A percentile compares a stretch with the other conserved stretches of the same genome.
These are phyloP conservation scores for Pachycephala philippinensis DNA, from an alignment of 2,113 vertebrate genomes.

Conservation along the genomic window DNA sequence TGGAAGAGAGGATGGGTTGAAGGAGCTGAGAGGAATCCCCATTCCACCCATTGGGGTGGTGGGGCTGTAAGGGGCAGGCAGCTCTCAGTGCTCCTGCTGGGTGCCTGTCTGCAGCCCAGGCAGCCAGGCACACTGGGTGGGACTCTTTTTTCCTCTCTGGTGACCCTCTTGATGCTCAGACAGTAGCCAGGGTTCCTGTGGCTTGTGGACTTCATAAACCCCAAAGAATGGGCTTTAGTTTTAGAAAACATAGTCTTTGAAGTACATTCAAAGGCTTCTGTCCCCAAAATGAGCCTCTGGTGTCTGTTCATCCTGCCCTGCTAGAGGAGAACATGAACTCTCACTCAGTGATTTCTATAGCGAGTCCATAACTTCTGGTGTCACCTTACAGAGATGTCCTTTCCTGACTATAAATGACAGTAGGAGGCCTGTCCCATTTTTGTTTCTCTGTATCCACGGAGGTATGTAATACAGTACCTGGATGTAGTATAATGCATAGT, in stretches of 20 bases:
- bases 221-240: not conserved
- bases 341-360: not conserved
- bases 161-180: not conserved
- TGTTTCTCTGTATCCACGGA: not conserved
- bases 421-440: not conserved
- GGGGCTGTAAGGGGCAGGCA: not conserved
- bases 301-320: not conserved
- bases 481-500: not conserved
- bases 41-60: accelerated
- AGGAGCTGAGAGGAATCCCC: not conserved
- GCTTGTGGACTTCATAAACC: not conserved
- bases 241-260: not conserved
- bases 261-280: not conserved
- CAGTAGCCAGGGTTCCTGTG: not conserved
- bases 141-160: not conserved
- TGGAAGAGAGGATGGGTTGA: not conserved
- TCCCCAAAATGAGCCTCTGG: not conserved
- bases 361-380: not conserved
- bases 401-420: not conserved
- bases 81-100: not conserved
- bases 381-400: not conserved
- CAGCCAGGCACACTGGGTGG: not conserved
- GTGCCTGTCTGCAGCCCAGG: not conserved
- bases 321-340: not conserved
- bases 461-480: not conserved